Evolutionary conservation across 2,797 vertebrate species (phyloP).

Genomic region (Tokudaia muenninki): DNA sequence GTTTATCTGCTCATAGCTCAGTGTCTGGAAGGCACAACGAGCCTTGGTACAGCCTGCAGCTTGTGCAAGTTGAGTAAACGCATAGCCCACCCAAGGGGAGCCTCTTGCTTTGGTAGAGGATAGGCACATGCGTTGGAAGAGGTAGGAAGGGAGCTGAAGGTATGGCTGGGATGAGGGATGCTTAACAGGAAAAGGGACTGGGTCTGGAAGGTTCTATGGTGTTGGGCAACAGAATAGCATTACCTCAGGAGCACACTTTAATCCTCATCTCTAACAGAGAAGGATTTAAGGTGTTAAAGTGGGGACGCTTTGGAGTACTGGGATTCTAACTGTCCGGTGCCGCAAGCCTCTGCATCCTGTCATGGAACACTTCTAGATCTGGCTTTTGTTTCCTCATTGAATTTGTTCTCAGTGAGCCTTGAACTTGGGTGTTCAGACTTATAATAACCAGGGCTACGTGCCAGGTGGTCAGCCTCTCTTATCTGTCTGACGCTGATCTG

Average conservation of each 20-base stretch:
- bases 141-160: not conserved
- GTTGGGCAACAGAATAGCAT: not conserved
- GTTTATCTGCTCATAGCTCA: not conserved
- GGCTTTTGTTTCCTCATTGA: not conserved
- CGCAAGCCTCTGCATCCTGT: accelerated
- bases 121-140: too few relatives aligned
- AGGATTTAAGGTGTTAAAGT: not conserved
- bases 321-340: not conserved
- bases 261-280: not conserved
- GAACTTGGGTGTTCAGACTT: not conserved
- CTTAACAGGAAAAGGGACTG: not conserved
- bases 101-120: not conserved
- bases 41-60: conserved; percentile 53
- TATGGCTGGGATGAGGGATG: not conserved
- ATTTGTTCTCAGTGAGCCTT: not conserved
- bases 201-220: not conserved
- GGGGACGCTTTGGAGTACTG: not conserved
- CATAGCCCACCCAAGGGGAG: not conserved
- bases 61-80: accelerated
- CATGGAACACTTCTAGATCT: not conserved
- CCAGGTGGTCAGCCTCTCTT: not conserved
- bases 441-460: not conserved
- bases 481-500: too few relatives aligned
- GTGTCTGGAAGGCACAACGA: conserved; percentile 42
- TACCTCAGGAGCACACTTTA: too few relatives aligned